These are phyloP conservation scores for Calameuta pallipes DNA, from an alignment of 2,888 invertebrate genomes.

Conservation along the genomic window DNA sequence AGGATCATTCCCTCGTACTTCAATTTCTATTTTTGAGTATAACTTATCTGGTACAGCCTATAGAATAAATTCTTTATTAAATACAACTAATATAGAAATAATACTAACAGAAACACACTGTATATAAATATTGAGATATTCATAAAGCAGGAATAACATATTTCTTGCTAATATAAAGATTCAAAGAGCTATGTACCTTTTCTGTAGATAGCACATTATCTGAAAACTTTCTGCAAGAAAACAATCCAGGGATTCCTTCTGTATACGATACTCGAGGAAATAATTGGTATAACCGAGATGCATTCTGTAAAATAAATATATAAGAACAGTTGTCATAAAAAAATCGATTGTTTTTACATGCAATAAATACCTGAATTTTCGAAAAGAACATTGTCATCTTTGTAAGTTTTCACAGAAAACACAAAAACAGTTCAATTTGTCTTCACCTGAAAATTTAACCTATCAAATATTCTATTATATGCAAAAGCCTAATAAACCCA, in stretches of 20 bases:
- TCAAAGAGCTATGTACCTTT: conserved; percentile 7
- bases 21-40: conserved; percentile 85
- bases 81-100: too few species aligned
- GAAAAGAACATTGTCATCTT: not conserved
- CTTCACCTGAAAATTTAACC: not conserved
- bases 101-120: not conserved
- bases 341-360: not conserved
- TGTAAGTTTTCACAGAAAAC: not conserved
- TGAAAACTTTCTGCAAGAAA: not conserved
- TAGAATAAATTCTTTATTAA: conserved; percentile 7
- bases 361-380: not conserved
- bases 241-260: not conserved
- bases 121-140: not conserved
- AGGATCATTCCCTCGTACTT: conserved; percentile 88
- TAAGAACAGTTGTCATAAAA: not conserved
- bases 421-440: not conserved
- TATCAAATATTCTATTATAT: not conserved
- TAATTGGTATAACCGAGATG: not conserved
- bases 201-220: conserved; percentile 11
- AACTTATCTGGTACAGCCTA: conserved; percentile 74
- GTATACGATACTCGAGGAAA: not conserved
- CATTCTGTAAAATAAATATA: not conserved
- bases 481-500: not conserved
- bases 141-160: not conserved
- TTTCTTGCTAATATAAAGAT: not conserved